Percentiles rank a stretch among this genome's conserved stretches.
phyloP scores from a whole-genome alignment of 2,888 invertebrate species.

The Caenorhabditis sp. region DNA sequence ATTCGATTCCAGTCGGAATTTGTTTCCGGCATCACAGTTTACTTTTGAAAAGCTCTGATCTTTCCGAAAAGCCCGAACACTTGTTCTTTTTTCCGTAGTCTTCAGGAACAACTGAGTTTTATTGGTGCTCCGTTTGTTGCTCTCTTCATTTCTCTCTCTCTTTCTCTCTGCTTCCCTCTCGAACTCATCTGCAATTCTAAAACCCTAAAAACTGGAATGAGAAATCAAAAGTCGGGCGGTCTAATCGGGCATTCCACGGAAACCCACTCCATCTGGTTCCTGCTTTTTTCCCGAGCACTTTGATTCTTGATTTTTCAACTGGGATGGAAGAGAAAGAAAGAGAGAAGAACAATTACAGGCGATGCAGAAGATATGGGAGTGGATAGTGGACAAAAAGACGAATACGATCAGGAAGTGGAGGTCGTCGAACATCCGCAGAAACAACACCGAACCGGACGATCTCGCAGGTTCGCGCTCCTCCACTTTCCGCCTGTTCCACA shows the following conservation, averaged over 20 bases:
- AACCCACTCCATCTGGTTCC: neutral
- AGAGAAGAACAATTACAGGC: constrained; percentile 1
- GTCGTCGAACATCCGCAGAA: constrained; percentile 51
- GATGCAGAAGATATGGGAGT: constrained; percentile 73
- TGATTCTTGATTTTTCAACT: neutral
- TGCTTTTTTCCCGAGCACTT: neutral
- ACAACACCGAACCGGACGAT: constrained; percentile 45
- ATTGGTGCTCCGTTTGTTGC: neutral
- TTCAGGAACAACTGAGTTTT: constrained; percentile 24
- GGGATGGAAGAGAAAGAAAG: neutral
- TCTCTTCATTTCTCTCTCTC: constrained; percentile 16
- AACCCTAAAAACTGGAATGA: neutral
- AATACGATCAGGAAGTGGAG: constrained; percentile 72
- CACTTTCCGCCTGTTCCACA: neutral
- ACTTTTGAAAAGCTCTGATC: too few species aligned
- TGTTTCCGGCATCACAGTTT: too few species aligned
- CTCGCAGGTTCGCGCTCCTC: constrained; percentile 18
- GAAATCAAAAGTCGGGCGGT: neutral
- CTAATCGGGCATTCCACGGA: constrained; percentile 5
- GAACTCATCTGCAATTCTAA: constrained; percentile 10
- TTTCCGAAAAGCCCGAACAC: neutral
- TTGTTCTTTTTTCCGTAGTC: constrained; percentile 1
- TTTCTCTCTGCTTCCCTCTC: neutral
- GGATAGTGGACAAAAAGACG: constrained; percentile 73
- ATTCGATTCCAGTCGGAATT: too few species aligned